Evolutionary conservation across 2,113 vertebrate species (phyloP).

Genomic region (Heterotis niloticus): DNA sequence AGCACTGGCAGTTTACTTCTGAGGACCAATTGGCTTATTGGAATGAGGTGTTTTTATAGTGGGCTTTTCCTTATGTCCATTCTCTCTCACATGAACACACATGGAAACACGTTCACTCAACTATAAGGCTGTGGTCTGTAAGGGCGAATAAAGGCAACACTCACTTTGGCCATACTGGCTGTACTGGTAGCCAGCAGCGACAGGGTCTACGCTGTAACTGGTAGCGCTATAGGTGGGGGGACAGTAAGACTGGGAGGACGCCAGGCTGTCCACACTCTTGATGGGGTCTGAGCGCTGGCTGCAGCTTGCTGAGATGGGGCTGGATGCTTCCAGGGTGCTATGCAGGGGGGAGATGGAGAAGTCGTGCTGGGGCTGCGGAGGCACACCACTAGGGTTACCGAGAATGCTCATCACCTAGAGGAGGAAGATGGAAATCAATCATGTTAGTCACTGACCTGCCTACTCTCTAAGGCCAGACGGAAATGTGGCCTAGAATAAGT

Average conservation of each 20-base stretch:
- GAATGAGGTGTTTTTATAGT: too few relatives aligned
- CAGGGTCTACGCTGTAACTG: slow-evolving; percentile 96
- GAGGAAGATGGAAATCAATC: slow-evolving; percentile 36
- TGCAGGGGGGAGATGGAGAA: slow-evolving; percentile 98
- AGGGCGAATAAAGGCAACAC: slow-evolving; percentile 47
- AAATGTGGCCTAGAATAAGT: neutral
- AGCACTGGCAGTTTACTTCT: neutral
- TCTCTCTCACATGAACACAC: too few relatives aligned
- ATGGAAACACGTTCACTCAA: too few relatives aligned
- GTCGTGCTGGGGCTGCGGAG: slow-evolving; percentile 89
- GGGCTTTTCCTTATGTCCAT: too few relatives aligned
- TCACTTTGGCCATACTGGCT: slow-evolving; percentile 96
- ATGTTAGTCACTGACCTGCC: slow-evolving; percentile 29
- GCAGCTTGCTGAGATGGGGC: slow-evolving; percentile 95
- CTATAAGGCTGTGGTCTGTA: too few relatives aligned
- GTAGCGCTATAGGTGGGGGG: slow-evolving; percentile 96
- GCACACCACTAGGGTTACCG: slow-evolving; percentile 84
- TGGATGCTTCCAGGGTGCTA: slow-evolving; percentile 83
- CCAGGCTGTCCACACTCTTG: slow-evolving; percentile 92
- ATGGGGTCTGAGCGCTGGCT: slow-evolving; percentile 95
- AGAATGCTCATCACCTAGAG: slow-evolving; percentile 96
- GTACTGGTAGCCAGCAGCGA: slow-evolving; percentile 93
- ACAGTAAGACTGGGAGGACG: slow-evolving; percentile 96
- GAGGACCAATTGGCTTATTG: neutral
- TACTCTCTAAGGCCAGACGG: neutral